Base-by-base conservation (phyloP, 2,888 invertebrate genomes). In the Pheosia tremula region DNA sequence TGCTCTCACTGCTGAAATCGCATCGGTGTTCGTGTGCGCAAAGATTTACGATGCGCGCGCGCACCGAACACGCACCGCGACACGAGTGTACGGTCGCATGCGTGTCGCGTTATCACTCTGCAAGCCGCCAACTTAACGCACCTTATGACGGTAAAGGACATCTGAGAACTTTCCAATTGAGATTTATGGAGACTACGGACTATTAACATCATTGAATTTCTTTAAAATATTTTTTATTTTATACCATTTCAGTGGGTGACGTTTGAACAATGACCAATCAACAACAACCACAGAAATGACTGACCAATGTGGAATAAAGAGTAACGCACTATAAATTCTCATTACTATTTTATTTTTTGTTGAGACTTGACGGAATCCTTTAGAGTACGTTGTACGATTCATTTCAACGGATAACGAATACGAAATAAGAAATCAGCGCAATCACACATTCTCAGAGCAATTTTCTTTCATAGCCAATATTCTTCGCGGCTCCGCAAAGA, bases 371-470 rank as follows among this genome's bases (percentile, higher is more conserved):
- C 47, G 11, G 47, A 47, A 47, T 47, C 62, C 80, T 79, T 74
- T 73, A 72, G 75, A 78, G 79, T 81, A 24, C 24, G 24, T 24
- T 24, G 24, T 84, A 85, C 84, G 87, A 89, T 89, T 85, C 86
- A 82, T 87, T 86, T 81, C 85, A 83, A 88, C 86, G 87, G 87
- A 87, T 89, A 87, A 90, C 89, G 88, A 91, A 91, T 90, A 91
- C 87, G 80, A 86, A 92, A 91, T 90, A 89, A 87, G 88, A 90
- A 91, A 92, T 90, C 89, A 91, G 87, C 83, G 87, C 86, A 85
- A 84, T 88, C 88, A 81, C 89, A 89, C 87, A 87, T 87, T 85
- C 81, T 85, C 85, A 78, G 76, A 85, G 83, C 89, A 89, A 89
- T 92, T 90, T 90, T 84, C 89, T 86, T 87, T 87, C 86, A 86